Conservation (phyloP, 1,140 invertebrate species). For the Potamilus streckersoni region DNA sequence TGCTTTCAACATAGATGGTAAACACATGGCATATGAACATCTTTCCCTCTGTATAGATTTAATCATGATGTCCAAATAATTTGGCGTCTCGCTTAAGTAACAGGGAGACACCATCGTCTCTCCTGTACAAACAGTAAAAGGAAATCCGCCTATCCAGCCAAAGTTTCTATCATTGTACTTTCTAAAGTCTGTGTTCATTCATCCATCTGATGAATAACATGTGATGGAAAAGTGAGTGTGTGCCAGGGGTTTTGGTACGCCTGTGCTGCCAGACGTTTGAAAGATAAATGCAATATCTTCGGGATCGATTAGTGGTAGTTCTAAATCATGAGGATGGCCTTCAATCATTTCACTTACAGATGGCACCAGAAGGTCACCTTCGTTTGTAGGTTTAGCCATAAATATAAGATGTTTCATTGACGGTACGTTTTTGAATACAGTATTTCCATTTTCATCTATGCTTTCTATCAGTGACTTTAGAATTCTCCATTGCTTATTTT, state of each 20-base stretch:
- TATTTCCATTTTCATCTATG: background rate
- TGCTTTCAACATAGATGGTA: background rate
- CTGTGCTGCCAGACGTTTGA: constrained; percentile 27
- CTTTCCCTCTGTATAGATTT: constrained; percentile 1
- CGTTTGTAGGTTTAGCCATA: too few species aligned
- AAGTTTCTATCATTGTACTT: constrained; percentile 13
- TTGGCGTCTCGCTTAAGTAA: background rate
- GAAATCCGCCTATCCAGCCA: constrained; percentile 16
- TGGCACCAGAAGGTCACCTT: background rate
- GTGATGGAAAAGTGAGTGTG: background rate
- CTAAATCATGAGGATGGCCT: background rate
- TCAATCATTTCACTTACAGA: background rate
- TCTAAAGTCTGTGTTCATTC: background rate
- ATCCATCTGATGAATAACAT: background rate
- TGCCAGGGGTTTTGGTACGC: constrained; percentile 11
- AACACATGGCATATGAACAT: background rate
- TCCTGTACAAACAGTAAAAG: constrained; percentile 6
- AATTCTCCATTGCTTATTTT: constrained; percentile 13
- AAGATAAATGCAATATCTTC: constrained; percentile 2
- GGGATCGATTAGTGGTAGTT: background rate
- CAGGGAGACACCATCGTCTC: background rate
- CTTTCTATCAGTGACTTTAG: background rate
- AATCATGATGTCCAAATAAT: background rate
- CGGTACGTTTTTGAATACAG: background rate
- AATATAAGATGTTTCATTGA: constrained; percentile 1